These are phyloP conservation scores for Morpho deidamia DNA, from an alignment of 2,888 invertebrate genomes.

Conservation along the genomic window DNA sequence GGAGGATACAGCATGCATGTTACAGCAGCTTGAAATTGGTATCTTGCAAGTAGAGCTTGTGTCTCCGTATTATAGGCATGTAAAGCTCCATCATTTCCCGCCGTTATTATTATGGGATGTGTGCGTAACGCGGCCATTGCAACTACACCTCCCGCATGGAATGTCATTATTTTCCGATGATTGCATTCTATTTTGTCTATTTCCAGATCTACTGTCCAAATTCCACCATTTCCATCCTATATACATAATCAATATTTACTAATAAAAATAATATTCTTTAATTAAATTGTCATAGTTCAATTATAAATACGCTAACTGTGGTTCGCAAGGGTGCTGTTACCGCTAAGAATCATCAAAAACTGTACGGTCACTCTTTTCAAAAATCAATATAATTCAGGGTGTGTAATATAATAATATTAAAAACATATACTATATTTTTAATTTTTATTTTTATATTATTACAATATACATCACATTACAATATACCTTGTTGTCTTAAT, in stretches of 20 bases:
- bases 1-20: slow-evolving; percentile 85
- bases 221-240: slow-evolving; percentile 91
- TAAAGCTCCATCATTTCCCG: slow-evolving; percentile 85
- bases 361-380: too few relatives aligned
- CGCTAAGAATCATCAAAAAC: too few relatives aligned
- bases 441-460: too few relatives aligned
- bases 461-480: too few relatives aligned
- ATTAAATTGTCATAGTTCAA: too few relatives aligned
- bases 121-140: slow-evolving; percentile 84
- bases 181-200: slow-evolving; percentile 62
- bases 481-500: too few relatives aligned
- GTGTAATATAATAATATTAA: too few relatives aligned
- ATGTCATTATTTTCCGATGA: slow-evolving; percentile 75
- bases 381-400: too few relatives aligned
- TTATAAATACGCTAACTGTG: too few relatives aligned
- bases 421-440: too few relatives aligned
- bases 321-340: too few relatives aligned
- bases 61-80: slow-evolving; percentile 84
- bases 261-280: too few relatives aligned
- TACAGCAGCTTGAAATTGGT: slow-evolving; percentile 73
- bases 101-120: slow-evolving; percentile 83
- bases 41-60: slow-evolving; percentile 78
- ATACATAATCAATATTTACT: background rate
- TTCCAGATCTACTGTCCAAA: slow-evolving; percentile 74
- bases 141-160: slow-evolving; percentile 86